These are phyloP conservation scores for Caenorhabditis remanei DNA, from an alignment of 1,140 invertebrate genomes.

Conservation along the genomic window DNA sequence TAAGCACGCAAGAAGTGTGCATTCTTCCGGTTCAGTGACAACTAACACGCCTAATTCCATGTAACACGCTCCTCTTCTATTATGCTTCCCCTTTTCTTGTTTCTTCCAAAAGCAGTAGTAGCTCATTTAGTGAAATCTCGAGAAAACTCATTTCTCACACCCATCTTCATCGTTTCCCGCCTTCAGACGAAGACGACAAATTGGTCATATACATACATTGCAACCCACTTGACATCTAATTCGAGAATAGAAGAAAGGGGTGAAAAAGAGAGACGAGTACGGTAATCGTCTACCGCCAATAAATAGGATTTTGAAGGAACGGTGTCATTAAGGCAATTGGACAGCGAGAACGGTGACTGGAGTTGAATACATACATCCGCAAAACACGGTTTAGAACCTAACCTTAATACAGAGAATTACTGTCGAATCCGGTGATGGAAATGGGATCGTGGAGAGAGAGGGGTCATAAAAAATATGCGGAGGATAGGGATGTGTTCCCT, in stretches of 20 bases:
- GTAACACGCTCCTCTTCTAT: conserved; percentile 54
- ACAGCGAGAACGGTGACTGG: neutral
- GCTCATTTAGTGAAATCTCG: conserved; percentile 49
- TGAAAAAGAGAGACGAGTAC: neutral
- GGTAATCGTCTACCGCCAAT: conserved; percentile 51
- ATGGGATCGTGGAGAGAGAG: neutral
- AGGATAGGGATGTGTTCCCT: neutral
- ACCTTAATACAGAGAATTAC: neutral
- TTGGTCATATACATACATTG: conserved; percentile 39
- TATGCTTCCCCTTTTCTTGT: conserved; percentile 9
- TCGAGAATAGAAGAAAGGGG: conserved; percentile 20
- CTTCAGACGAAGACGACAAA: conserved; percentile 24
- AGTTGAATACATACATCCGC: conserved; percentile 12
- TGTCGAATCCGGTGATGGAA: neutral
- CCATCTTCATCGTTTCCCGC: conserved; percentile 40
- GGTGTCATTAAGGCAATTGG: conserved; percentile 55
- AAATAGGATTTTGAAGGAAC: conserved; percentile 55
- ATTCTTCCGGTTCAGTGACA: conserved; percentile 55
- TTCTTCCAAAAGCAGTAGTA: neutral
- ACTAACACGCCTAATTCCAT: conserved; percentile 55
- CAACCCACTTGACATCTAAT: conserved; percentile 54
- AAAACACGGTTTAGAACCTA: conserved; percentile 33
- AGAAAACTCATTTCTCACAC: neutral
- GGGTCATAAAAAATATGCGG: no score
- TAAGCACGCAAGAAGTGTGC: conserved; percentile 56